Percentiles rank a stretch among this genome's conserved stretches.
Conservation (phyloP, 2,113 vertebrate genomes). For the Antechinus stuartii region DNA sequence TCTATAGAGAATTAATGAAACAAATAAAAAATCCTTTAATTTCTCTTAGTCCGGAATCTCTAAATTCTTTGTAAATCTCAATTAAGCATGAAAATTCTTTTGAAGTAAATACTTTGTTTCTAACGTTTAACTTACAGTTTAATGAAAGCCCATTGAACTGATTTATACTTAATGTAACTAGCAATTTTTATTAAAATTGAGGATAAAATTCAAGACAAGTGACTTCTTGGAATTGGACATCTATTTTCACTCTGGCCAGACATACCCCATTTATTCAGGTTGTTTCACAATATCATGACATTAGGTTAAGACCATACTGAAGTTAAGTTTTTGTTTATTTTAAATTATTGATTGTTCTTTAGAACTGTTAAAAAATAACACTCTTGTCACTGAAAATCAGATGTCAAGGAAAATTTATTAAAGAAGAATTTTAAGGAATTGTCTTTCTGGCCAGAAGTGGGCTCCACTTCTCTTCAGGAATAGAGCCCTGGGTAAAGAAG, state of each 20-base stretch:
- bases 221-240: not conserved
- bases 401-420: no score
- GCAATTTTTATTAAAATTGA: not conserved
- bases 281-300: not conserved
- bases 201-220: not conserved
- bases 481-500: no score
- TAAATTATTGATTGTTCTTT: not conserved
- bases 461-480: no score
- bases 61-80: not conserved
- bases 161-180: not conserved
- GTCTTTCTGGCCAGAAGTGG: no score
- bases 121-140: constrained; percentile 15
- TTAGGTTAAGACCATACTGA: not conserved
- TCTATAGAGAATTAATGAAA: not conserved
- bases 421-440: no score
- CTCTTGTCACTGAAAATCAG: no score
- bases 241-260: not conserved
- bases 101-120: not conserved
- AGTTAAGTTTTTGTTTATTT: not conserved
- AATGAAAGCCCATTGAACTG: not conserved
- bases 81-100: not conserved
- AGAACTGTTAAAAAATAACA: no score
- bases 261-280: not conserved
- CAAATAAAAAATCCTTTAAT: constrained; percentile 4
- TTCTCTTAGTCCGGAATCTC: not conserved